Conservation (phyloP, 2,888 invertebrate genomes). For the Eupithecia exiguata region DNA sequence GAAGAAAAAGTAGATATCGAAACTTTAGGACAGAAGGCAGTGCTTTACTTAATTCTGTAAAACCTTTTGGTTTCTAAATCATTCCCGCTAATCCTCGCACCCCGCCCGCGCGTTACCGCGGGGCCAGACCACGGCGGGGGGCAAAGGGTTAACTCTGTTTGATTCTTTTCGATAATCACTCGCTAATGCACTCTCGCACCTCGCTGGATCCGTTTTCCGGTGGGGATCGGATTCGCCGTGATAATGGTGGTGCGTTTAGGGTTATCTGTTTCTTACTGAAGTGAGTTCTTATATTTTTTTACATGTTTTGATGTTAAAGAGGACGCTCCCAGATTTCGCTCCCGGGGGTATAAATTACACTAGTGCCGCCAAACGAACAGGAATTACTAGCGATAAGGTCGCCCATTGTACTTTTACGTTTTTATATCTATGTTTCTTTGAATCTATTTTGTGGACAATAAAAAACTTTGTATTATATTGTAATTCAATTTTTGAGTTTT, state of each 20-base stretch:
- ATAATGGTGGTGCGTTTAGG: not conserved
- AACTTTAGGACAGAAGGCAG: not conserved
- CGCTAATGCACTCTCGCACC: constrained; percentile 66
- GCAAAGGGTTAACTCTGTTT: constrained; percentile 69
- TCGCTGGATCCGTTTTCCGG: constrained; percentile 22
- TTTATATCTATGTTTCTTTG: no score
- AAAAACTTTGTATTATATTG: no score
- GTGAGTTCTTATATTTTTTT: not conserved
- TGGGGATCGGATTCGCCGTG: constrained; percentile 13
- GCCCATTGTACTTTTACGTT: no score
- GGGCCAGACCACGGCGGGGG: constrained; percentile 52
- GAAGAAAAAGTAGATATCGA: no score
- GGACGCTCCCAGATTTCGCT: no score
- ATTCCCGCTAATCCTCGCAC: constrained; percentile 17
- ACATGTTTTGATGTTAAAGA: not conserved
- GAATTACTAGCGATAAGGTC: no score
- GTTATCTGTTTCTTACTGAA: not conserved
- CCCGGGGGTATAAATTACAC: no score
- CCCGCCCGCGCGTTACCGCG: constrained; percentile 46
- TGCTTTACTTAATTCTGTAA: not conserved
- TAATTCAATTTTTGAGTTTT: no score
- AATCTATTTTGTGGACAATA: no score
- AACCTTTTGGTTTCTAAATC: not conserved
- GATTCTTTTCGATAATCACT: constrained; percentile 79
- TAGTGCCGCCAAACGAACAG: no score